A percentile compares a stretch with the other conserved stretches of the same genome.
These are phyloP conservation scores for Gracilinanus agilis DNA, from an alignment of 2,113 vertebrate species.

Conservation along the genomic window DNA sequence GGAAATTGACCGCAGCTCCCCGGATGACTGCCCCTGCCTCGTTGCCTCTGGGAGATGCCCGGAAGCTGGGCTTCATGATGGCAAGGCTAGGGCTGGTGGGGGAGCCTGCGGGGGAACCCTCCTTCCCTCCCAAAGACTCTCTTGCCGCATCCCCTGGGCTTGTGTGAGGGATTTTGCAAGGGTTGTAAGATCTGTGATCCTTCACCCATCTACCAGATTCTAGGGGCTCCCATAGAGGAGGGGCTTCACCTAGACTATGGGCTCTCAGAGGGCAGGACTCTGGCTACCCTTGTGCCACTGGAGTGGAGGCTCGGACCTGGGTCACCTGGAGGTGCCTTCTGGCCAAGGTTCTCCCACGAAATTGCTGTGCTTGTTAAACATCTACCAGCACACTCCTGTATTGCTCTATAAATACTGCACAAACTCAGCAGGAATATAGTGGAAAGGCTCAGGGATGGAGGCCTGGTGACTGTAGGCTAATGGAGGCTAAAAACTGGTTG, in stretches of 20 bases:
- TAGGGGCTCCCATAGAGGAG: too few species aligned
- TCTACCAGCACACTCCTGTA: background rate
- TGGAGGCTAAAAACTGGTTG: background rate
- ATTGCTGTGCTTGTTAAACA: background rate
- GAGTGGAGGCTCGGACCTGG: background rate
- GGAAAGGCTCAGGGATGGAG: background rate
- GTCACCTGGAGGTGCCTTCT: background rate
- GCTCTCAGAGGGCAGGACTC: background rate
- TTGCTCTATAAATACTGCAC: background rate
- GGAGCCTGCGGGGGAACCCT: too few species aligned
- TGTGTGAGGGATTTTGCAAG: background rate
- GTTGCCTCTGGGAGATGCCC: background rate
- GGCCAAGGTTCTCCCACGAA: background rate
- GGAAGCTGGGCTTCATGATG: background rate
- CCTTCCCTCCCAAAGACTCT: background rate
- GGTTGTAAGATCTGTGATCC: background rate
- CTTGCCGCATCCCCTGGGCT: background rate
- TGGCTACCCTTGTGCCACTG: background rate
- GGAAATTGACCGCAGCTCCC: conserved; percentile 71
- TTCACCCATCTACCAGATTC: too few species aligned
- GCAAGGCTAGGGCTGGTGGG: background rate
- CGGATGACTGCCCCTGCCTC: conserved; percentile 7
- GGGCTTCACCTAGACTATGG: background rate
- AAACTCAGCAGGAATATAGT: background rate
- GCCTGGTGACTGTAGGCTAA: background rate